A percentile compares a stretch with the other conserved stretches of the same genome.
Evolutionary conservation across 2,888 invertebrate species (phyloP).

Genomic region (Agonopterix heracliana): DNA sequence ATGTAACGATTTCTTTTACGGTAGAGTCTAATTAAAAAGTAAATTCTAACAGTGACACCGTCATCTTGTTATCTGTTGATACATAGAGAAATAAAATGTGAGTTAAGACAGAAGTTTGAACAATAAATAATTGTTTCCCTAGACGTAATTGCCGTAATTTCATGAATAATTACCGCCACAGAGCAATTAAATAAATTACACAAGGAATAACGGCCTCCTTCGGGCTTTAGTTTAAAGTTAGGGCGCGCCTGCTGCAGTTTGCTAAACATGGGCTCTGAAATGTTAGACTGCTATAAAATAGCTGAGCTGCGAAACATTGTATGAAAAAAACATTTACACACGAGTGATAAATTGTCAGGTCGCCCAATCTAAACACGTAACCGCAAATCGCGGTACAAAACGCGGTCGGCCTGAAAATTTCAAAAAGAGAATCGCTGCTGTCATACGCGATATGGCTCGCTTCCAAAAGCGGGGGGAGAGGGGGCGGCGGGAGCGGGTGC

Average conservation of each 20-base stretch:
- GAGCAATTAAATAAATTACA: slow-evolving; percentile 76
- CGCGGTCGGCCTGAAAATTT: slow-evolving; percentile 60
- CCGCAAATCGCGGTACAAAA: slow-evolving; percentile 59
- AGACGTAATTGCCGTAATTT: slow-evolving; percentile 76
- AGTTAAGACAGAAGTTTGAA: slow-evolving; percentile 72
- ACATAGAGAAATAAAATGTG: slow-evolving; percentile 71
- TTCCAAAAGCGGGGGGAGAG: slow-evolving; percentile 52
- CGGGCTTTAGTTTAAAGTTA: slow-evolving; percentile 67
- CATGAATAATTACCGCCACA: slow-evolving; percentile 76
- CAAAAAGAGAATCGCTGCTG: slow-evolving; percentile 68
- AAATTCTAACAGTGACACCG: slow-evolving; percentile 32
- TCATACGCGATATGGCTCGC: slow-evolving; percentile 73
- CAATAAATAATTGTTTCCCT: slow-evolving; percentile 75
- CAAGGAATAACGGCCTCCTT: slow-evolving; percentile 70
- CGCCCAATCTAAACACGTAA: slow-evolving; percentile 55
- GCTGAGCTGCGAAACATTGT: not conserved
- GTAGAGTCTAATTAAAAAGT: slow-evolving; percentile 16
- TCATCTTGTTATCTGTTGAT: slow-evolving; percentile 58
- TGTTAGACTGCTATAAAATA: slow-evolving; percentile 7
- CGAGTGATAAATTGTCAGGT: slow-evolving; percentile 40
- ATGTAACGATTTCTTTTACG: too few relatives aligned
- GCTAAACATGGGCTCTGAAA: slow-evolving; percentile 17
- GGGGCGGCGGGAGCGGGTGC: slow-evolving; percentile 28
- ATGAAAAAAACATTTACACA: slow-evolving; percentile 2
- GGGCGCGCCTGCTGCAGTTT: slow-evolving; percentile 59